A percentile compares a stretch with the other conserved stretches of the same genome.
Conservation (phyloP, 2,797 vertebrate species). For the Nannoperca australis region DNA sequence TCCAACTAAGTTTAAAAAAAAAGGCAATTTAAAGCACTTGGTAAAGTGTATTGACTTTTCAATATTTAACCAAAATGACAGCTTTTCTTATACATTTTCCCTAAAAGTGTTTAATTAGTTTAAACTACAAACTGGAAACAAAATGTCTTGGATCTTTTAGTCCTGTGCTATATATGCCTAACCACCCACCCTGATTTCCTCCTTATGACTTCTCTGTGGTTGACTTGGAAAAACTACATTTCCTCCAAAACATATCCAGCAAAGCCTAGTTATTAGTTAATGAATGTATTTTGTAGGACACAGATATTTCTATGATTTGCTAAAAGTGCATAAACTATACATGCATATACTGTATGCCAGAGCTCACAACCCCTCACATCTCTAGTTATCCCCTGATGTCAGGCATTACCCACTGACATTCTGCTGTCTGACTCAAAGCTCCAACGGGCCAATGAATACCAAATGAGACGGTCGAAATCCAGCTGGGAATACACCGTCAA, state of each 20-base stretch:
- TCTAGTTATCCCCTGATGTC: slow-evolving; percentile 48
- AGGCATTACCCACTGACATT: slow-evolving; percentile 53
- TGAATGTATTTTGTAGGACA: slow-evolving; percentile 7
- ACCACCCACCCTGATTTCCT: slow-evolving; percentile 1
- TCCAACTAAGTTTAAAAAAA: too few species aligned
- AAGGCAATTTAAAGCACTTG: neutral
- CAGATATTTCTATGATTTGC: neutral
- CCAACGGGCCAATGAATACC: slow-evolving; percentile 54
- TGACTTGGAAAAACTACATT: neutral
- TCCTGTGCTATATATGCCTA: neutral
- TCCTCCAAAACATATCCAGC: neutral
- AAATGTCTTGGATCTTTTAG: neutral
- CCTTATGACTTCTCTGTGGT: neutral
- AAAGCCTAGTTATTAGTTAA: neutral
- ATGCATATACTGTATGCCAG: slow-evolving; percentile 6
- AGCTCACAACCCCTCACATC: slow-evolving; percentile 43
- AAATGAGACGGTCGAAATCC: slow-evolving; percentile 64
- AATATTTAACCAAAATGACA: neutral
- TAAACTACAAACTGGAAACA: neutral
- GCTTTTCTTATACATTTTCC: neutral
- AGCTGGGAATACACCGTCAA: slow-evolving; percentile 57
- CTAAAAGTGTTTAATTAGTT: neutral
- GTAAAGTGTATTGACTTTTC: neutral
- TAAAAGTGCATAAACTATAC: neutral
- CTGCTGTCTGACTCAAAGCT: slow-evolving; percentile 57